A percentile compares a stretch with the other conserved stretches of the same genome.
phyloP scores from a whole-genome alignment of 2,888 invertebrate genomes.

The Crepidodera aurea region DNA sequence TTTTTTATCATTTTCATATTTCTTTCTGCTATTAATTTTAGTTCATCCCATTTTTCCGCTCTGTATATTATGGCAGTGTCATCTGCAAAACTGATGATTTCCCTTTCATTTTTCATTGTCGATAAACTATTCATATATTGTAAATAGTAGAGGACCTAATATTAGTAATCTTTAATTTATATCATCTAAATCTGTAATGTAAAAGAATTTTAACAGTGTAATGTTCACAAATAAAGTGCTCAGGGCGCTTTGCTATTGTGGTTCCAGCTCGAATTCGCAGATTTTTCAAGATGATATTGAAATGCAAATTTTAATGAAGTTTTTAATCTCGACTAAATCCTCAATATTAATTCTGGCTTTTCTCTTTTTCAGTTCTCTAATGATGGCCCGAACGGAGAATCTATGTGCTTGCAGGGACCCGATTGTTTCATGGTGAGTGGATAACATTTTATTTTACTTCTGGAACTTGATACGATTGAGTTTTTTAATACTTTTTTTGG shows the following conservation, averaged over 20 bases:
- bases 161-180: too few relatives aligned
- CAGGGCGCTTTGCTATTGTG: constrained; percentile 38
- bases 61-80: too few relatives aligned
- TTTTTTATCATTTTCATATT: too few relatives aligned
- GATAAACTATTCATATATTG: too few relatives aligned
- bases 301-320: constrained; percentile 49
- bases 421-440: constrained; percentile 76
- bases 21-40: too few relatives aligned
- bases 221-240: constrained; percentile 10
- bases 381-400: constrained; percentile 70
- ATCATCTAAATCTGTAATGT: too few relatives aligned
- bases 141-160: too few relatives aligned
- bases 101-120: too few relatives aligned
- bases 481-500: background rate
- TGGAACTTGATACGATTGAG: background rate
- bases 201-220: constrained; percentile 1
- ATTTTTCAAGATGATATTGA: constrained; percentile 41
- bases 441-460: background rate
- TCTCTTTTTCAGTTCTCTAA: constrained; percentile 71
- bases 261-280: constrained; percentile 6
- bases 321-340: constrained; percentile 42
- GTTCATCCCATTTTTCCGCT: too few relatives aligned
- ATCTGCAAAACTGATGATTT: too few relatives aligned
- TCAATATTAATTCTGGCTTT: constrained; percentile 49
- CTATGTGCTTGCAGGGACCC: constrained; percentile 73